phyloP scores from a whole-genome alignment of 2,113 vertebrate species.

The Takifugu bimaculatus region DNA sequence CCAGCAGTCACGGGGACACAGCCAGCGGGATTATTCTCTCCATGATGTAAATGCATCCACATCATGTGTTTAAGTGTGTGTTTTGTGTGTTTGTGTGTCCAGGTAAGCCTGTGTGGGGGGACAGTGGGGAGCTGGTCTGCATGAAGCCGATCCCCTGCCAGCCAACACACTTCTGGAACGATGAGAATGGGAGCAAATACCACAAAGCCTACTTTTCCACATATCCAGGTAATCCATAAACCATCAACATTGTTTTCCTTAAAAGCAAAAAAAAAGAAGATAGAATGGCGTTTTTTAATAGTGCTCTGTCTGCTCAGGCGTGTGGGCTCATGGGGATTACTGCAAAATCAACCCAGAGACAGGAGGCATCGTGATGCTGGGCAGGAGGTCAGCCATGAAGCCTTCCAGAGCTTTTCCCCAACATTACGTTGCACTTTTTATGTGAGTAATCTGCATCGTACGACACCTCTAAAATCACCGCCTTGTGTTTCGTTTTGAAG shows the following conservation, averaged over 20 bases:
- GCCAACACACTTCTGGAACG: slow-evolving; percentile 96
- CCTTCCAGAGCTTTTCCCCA: no score
- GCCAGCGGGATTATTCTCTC: neutral
- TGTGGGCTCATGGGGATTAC: slow-evolving; percentile 96
- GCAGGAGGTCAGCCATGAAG: slow-evolving; percentile 81
- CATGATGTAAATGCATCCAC: slow-evolving; percentile 1
- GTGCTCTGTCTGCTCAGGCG: slow-evolving; percentile 64
- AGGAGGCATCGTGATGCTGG: slow-evolving; percentile 90
- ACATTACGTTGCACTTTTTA: neutral
- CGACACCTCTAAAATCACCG: slow-evolving; percentile 7
- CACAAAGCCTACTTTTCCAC: slow-evolving; percentile 92
- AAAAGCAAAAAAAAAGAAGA: neutral
- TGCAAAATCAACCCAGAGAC: slow-evolving; percentile 95
- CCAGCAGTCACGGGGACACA: no score
- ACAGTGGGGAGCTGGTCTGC: slow-evolving; percentile 95
- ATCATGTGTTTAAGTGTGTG: slow-evolving; percentile 20
- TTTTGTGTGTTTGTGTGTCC: slow-evolving; percentile 25
- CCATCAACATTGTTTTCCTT: neutral
- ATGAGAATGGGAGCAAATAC: slow-evolving; percentile 91
- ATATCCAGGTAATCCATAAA: slow-evolving; percentile 79
- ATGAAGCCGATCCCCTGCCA: slow-evolving; percentile 91
- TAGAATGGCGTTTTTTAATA: neutral
- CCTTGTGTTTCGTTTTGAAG: slow-evolving; percentile 66
- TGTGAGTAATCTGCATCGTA: neutral
- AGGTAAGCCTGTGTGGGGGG: slow-evolving; percentile 91